Percentiles rank a stretch among this genome's conserved stretches.
phyloP scores from a whole-genome alignment of 1,140 invertebrate genomes.

The Conus ventricosus region DNA sequence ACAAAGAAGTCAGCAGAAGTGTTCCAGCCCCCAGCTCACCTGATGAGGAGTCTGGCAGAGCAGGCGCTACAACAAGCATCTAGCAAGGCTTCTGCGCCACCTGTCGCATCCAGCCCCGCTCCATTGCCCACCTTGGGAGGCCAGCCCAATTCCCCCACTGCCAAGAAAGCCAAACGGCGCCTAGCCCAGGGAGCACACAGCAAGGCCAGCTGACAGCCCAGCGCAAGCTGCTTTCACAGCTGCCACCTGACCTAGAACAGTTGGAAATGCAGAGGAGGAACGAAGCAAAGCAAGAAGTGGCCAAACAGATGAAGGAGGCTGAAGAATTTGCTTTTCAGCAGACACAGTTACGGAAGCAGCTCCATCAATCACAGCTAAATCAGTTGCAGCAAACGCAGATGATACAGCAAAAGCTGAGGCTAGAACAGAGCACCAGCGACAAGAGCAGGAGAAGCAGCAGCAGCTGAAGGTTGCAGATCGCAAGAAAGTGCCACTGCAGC shows the following conservation, averaged over 20 bases:
- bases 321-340: slow-evolving; percentile 58
- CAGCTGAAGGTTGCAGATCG: slow-evolving; percentile 36
- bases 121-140: slow-evolving; percentile 13
- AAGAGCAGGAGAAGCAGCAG: slow-evolving; percentile 10
- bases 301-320: slow-evolving; percentile 34
- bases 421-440: slow-evolving; percentile 3
- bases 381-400: background rate
- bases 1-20: slow-evolving; percentile 1
- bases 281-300: slow-evolving; percentile 37
- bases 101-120: background rate
- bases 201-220: slow-evolving; percentile 37
- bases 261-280: background rate
- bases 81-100: background rate
- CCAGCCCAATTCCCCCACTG: slow-evolving; percentile 33
- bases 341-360: slow-evolving; percentile 31
- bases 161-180: slow-evolving; percentile 32
- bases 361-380: background rate
- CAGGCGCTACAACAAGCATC: background rate
- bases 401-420: background rate
- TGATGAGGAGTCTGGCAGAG: slow-evolving; percentile 22
- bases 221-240: slow-evolving; percentile 24
- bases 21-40: slow-evolving; percentile 17
- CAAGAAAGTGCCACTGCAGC: background rate
- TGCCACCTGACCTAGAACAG: background rate
- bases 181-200: background rate